Evolutionary conservation across 2,113 vertebrate species (phyloP), one percentile per base, ranked within the genome.

Genomic region (Tupaia tana): DNA sequence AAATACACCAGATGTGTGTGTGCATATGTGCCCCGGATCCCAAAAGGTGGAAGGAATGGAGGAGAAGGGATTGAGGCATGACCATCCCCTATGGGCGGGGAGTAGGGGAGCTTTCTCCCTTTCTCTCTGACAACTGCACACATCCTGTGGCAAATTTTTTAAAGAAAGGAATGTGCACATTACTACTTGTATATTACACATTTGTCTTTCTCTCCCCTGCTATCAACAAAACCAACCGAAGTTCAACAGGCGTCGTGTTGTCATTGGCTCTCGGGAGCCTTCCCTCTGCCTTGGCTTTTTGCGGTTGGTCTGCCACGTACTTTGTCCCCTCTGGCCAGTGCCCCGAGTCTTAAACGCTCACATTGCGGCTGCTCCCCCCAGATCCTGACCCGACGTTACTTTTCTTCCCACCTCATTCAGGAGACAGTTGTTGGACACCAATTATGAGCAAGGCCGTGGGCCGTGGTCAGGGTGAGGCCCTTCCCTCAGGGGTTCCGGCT

Each of bases 191-290:
- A 7, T 79, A 7, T 91, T 93, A 31, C 25, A 7, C 15, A 29
- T 12, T 75, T 63, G 34, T 34, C 6, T 43, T 18, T 19, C 31
- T 12, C 25, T 15, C 19, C 12, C 54, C 31, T 20, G 2, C 54
- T 20, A 1, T 66, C 92, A 66, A 13, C 69, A 82, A 61, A 73
- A 67, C 13, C 54, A 70, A 1, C 59, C 6, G 4, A 12, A 78
- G 59, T 24, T 85, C 67, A 19, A 2, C 63, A 70, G 31, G 43
- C 25, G 5, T 7, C 9, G 4, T 5, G 1, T 9, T n/a, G 2
- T 5, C n/a, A 1, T 0, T 16, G 80, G 14, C 29, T 29, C 14
- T n/a, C 67, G 0, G 43, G 29, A 0, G 1, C 18, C 82, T 19
- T 5, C 25, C 43, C 6, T 56, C 43, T 15, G n/a, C 64, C 59